Evolutionary conservation across 2,888 invertebrate species (phyloP), one percentile per base, ranked within the genome.

Genomic region (Neuroscelio doddi): DNA sequence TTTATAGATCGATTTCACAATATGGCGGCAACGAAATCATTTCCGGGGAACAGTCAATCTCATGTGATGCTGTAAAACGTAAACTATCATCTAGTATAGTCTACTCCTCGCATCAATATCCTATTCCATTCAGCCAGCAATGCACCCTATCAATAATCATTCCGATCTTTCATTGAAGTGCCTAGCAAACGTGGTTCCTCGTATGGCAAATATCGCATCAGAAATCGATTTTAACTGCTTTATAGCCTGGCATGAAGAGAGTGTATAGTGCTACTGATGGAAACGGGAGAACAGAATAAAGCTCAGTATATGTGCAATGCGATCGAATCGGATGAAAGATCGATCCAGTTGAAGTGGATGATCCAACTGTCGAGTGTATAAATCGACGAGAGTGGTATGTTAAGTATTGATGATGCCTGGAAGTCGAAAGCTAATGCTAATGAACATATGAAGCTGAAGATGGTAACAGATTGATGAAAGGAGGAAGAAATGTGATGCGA

Each of bases 131-230:
- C 45, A 36, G 17, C 34, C 29, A 34, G 26, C 47, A 47, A 10
- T 14, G 34, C 17, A 21, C 4, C 47, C 52, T 53, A 61, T 53
- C 59, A 59, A 59, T 59, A 63, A 56, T 63, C 51, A 63, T 56
- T 47, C 56, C 55, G 47, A 63, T 63, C 63, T 57, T 56, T 32
- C 56, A 52, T 64, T 42, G 49, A 64, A 64, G 64, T 64, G 45
- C 50, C 63, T 47, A 47, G 63, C 45, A 57, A 64, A 57, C 52
- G 52, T 44, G 49, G 38, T 46, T 36, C 30, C 52, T 52, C 44
- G 47, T 29, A 52, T 29, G 42, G 52, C 47, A 57, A 63, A 63
- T 49, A 55, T 49, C 50, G 41, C 16, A 29, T 44, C 44, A 14
- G 36, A 27, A 32, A 63, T 63, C 62, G 50, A 56, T 63, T 56